These are phyloP conservation scores for Aphelenchoides bicaudatus DNA, from an alignment of 2,888 invertebrate genomes.

Conservation along the genomic window DNA sequence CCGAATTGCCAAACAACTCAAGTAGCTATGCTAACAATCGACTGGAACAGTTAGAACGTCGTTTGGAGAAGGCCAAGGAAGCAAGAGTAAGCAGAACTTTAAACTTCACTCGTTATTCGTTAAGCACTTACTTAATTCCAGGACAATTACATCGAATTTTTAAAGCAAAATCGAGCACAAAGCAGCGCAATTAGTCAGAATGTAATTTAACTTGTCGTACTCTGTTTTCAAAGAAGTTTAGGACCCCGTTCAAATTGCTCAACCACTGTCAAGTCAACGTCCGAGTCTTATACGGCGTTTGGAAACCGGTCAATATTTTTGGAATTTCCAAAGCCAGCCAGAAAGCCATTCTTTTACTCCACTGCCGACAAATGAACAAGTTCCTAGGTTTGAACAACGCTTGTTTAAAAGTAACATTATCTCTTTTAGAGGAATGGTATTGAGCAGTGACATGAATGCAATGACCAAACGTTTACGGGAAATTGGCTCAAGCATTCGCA, in stretches of 20 bases:
- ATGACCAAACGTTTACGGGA: conserved; percentile 17
- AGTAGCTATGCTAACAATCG: not conserved
- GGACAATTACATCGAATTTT: conserved; percentile 14
- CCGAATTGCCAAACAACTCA: conserved; percentile 2
- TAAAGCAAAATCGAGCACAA: not conserved
- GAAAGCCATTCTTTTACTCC: not conserved
- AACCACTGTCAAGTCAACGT: too few species aligned
- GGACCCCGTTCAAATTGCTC: too few species aligned
- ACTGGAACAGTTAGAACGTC: conserved; percentile 11
- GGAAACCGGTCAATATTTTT: conserved; percentile 16
- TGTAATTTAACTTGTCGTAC: too few species aligned
- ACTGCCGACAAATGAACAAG: not conserved
- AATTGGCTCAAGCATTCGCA: conserved; percentile 14
- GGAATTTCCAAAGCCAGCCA: not conserved
- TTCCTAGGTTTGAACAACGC: conserved; percentile 3
- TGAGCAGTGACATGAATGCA: conserved; percentile 18
- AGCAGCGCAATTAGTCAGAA: not conserved
- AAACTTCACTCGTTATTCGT: not conserved
- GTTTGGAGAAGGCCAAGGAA: conserved; percentile 7
- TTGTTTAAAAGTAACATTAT: not conserved
- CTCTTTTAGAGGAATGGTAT: conserved; percentile 12
- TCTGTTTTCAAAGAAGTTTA: not conserved
- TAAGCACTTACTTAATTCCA: not conserved
- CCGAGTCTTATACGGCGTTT: conserved; percentile 6
- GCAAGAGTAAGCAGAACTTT: not conserved